Evolutionary conservation across 1,140 invertebrate genomes (phyloP).

Genomic region (Adoxophyes honmai): DNA sequence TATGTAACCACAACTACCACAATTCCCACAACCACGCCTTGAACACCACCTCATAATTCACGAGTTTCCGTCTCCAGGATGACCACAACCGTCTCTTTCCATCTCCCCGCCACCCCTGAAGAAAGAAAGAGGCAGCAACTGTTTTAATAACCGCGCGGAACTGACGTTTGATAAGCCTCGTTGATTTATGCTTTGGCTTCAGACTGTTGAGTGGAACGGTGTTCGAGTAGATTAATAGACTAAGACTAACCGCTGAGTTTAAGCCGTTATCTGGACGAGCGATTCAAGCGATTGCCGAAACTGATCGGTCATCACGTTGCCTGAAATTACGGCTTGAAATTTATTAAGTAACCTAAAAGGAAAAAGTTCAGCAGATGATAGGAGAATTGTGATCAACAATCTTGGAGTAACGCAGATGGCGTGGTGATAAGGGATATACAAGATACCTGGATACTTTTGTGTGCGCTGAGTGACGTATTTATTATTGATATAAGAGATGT

Average conservation of each 20-base stretch:
- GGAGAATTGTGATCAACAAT: too few species aligned
- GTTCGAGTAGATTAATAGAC: not conserved
- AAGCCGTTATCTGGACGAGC: too few species aligned
- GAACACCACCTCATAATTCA: slow-evolving; percentile 6
- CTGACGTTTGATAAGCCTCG: slow-evolving; percentile 2
- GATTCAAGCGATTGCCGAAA: too few species aligned
- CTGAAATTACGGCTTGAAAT: not conserved
- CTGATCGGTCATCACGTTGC: too few species aligned
- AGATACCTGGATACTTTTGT: too few species aligned
- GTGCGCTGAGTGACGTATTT: too few species aligned
- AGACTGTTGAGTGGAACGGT: not conserved
- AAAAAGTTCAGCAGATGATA: not conserved
- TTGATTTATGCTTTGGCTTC: slow-evolving; percentile 9
- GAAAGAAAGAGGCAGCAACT: not conserved
- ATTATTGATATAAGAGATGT: too few species aligned
- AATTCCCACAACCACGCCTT: too few species aligned
- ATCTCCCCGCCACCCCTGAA: too few species aligned
- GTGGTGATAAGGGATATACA: too few species aligned
- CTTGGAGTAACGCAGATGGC: too few species aligned
- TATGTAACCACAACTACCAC: too few species aligned
- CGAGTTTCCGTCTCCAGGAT: not conserved
- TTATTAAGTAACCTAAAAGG: not conserved
- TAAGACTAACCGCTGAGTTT: not conserved
- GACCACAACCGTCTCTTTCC: not conserved
- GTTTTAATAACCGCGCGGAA: slow-evolving; percentile 7